A percentile compares a stretch with the other conserved stretches of the same genome.
Conservation (phyloP, 2,888 invertebrate genomes). For the Papilio demoleus region DNA sequence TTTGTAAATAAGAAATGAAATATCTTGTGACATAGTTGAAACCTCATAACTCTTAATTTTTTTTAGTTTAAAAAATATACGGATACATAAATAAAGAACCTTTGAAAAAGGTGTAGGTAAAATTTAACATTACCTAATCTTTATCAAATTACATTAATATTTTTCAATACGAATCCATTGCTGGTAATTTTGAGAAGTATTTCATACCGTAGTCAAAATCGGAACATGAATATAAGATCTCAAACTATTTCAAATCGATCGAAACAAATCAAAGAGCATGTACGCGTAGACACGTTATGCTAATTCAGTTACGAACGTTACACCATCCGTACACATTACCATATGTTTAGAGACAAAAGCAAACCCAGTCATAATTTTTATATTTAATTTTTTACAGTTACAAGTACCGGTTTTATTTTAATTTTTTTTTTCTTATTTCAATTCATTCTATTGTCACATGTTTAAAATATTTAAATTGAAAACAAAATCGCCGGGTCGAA, state of each 20-base stretch:
- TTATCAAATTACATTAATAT: too few species aligned
- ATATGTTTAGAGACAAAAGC: constrained; percentile 77
- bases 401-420: constrained; percentile 74
- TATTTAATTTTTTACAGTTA: constrained; percentile 82
- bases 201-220: too few species aligned
- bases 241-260: background rate
- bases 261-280: constrained; percentile 11
- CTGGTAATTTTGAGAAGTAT: too few species aligned
- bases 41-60: background rate
- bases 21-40: constrained; percentile 51
- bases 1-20: constrained; percentile 66
- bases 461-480: constrained; percentile 81
- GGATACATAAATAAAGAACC: too few species aligned
- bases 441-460: constrained; percentile 78
- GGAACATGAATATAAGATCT: too few species aligned
- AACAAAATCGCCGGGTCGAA: constrained; percentile 78
- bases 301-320: constrained; percentile 5
- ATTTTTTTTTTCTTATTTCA: constrained; percentile 14
- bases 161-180: too few species aligned
- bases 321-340: constrained; percentile 73
- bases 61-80: constrained; percentile 1
- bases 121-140: too few species aligned
- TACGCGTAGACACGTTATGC: constrained; percentile 31
- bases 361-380: constrained; percentile 79
- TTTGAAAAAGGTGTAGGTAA: too few species aligned